phyloP scores from a whole-genome alignment of 2,888 invertebrate species.

The Endotricha flammealis region DNA sequence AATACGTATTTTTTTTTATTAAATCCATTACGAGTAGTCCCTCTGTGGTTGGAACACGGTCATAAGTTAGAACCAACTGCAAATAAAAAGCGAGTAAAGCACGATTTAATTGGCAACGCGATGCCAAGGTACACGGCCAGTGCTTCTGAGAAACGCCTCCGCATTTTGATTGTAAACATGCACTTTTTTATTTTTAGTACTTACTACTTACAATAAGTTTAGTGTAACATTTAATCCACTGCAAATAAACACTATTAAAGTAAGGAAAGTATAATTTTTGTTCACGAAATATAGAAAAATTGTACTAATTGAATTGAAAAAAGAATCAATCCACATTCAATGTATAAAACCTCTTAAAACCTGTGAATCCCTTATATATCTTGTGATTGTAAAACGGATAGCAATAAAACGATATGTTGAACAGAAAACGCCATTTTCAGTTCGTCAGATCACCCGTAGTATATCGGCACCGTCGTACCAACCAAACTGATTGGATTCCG shows the following conservation, averaged over 20 bases:
- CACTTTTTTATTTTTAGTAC: conserved; percentile 19
- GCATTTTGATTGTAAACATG: conserved; percentile 26
- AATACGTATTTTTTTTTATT: conserved; percentile 7
- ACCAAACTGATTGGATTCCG: conserved; percentile 69
- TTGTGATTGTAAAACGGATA: too few relatives aligned
- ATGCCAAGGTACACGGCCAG: conserved; percentile 34
- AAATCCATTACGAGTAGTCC: conserved; percentile 25
- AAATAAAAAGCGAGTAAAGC: conserved; percentile 42
- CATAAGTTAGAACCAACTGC: conserved; percentile 31
- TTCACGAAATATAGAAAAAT: too few relatives aligned
- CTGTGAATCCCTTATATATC: too few relatives aligned
- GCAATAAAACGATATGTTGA: conserved; percentile 26
- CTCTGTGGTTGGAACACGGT: conserved; percentile 19
- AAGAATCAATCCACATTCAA: too few relatives aligned
- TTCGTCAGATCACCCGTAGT: conserved; percentile 44
- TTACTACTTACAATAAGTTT: too few relatives aligned
- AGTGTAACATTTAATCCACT: too few relatives aligned
- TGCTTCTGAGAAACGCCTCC: conserved; percentile 40
- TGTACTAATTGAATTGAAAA: too few relatives aligned
- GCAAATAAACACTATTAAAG: too few relatives aligned
- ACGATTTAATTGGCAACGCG: conserved; percentile 52
- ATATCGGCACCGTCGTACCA: conserved; percentile 48
- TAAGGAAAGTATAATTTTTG: too few relatives aligned
- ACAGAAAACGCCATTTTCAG: conserved; percentile 61
- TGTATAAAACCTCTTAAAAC: too few relatives aligned